Evolutionary conservation across 2,888 invertebrate species (phyloP).

Genomic region (Synergus gifuensis): DNA sequence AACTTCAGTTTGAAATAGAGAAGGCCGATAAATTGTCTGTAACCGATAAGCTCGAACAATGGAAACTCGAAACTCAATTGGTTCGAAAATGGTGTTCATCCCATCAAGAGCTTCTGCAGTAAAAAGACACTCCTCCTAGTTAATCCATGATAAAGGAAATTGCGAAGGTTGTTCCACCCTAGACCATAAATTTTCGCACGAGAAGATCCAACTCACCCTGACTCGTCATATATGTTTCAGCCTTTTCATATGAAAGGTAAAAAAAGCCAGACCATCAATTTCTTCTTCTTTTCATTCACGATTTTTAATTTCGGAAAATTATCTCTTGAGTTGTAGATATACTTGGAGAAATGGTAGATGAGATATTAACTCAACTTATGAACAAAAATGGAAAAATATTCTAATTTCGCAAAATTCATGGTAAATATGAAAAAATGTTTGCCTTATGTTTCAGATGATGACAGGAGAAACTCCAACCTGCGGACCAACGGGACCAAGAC

Average conservation of each 20-base stretch:
- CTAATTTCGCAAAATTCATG: neutral
- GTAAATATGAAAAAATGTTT: constrained; percentile 34
- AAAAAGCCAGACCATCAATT: neutral
- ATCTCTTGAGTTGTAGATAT: no score
- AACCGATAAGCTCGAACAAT: constrained; percentile 13
- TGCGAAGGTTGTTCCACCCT: constrained; percentile 18
- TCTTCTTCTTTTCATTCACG: neutral
- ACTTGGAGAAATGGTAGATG: no score
- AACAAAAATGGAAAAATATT: no score
- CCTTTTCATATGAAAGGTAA: neutral
- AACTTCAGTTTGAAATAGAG: neutral
- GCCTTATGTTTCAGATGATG: constrained; percentile 78
- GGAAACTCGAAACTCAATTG: constrained; percentile 37
- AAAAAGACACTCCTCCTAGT: constrained; percentile 27
- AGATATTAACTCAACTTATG: no score
- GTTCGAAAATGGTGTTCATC: constrained; percentile 32
- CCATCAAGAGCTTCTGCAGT: constrained; percentile 21
- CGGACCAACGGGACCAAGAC: constrained; percentile 82
- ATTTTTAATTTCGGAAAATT: neutral
- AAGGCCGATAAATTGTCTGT: constrained; percentile 6
- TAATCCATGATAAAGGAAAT: constrained; percentile 38
- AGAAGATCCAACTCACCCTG: neutral
- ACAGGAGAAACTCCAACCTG: constrained; percentile 80
- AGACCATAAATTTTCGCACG: constrained; percentile 27
- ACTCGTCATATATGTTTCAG: constrained; percentile 9